These are phyloP conservation scores for Drosophila rubida DNA, from an alignment of 2,888 invertebrate species.

Conservation along the genomic window DNA sequence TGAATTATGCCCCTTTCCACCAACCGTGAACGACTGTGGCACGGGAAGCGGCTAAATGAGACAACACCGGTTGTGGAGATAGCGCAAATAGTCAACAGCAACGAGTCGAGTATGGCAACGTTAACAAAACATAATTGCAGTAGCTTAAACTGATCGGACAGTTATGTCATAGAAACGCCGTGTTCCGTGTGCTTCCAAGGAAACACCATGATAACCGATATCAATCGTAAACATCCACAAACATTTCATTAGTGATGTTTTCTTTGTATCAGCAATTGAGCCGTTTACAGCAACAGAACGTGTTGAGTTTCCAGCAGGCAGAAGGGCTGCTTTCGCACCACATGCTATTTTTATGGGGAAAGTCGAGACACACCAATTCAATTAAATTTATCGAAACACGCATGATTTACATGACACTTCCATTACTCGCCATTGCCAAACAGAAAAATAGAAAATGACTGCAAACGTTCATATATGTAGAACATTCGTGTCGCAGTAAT, in stretches of 20 bases:
- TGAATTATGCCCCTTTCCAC: background rate
- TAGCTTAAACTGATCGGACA: background rate
- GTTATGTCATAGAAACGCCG: background rate
- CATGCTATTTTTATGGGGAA: no score
- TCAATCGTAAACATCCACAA: background rate
- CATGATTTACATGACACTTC: background rate
- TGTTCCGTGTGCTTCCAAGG: background rate
- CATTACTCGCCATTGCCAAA: background rate
- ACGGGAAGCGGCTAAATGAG: conserved; percentile 5
- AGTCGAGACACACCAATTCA: background rate
- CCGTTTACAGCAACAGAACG: no score
- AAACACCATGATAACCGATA: background rate
- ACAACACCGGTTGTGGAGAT: background rate
- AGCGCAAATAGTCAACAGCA: background rate
- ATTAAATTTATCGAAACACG: conserved; percentile 1
- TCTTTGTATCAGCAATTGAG: background rate
- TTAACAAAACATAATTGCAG: background rate
- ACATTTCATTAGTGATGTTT: background rate
- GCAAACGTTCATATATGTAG: no score
- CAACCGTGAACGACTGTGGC: background rate
- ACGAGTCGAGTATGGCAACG: background rate
- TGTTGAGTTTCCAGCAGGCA: no score
- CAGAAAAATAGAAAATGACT: background rate
- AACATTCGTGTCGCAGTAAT: background rate
- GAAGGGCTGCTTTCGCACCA: no score